Evolutionary conservation across 2,113 vertebrate genomes (phyloP), one percentile per base, ranked within the genome.

Genomic region (Engraulis encrasicolus): DNA sequence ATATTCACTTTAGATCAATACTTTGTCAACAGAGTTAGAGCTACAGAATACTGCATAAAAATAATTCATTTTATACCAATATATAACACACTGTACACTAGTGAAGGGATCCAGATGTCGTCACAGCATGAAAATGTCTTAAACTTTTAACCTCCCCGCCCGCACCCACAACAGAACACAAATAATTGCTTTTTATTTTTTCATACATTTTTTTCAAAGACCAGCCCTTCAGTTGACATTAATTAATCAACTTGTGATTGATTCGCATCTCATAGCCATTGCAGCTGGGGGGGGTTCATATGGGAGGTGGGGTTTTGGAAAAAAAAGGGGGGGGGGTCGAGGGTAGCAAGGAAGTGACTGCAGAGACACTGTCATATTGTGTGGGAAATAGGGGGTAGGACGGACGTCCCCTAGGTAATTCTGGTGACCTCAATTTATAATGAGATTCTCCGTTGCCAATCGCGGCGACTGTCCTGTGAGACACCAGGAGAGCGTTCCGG

Each of bases 1-100:
- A 40, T 71, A 82, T 83, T 34, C 45, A 81, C 48, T 14, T 84
- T 86, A 87, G 58, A 85, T 45, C 0, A 54, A 84, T 85, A 66
- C 83, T 84, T 82, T 81, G 36, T 50, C 83, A 83, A 50, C 66
- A 74, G 23, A 74, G 66, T 74, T 74, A 87, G 81, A 89, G 83
- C 85, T 74, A 79, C 77, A 86, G 38, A 85, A 89, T 85, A 85
- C 87, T 90, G 82, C 85, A n/a, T 79, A 40, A 82, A 88, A 87
- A 83, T 80, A 83, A 87, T 50, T 61, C 84, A 66, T 34, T 82
- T 84, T 49, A 81, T 66, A 49, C 49, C 84, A 66, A 52, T 86
- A 81, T 84, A 84, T 71, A 71, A 71, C 66, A 74, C 66, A 74
- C 54, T 85, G 66, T 83, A 82, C 85, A 89, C 77, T 82, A 88